These are phyloP conservation scores for Oceanodroma leucorhoa DNA, from an alignment of 2,797 vertebrate species.

Conservation along the genomic window DNA sequence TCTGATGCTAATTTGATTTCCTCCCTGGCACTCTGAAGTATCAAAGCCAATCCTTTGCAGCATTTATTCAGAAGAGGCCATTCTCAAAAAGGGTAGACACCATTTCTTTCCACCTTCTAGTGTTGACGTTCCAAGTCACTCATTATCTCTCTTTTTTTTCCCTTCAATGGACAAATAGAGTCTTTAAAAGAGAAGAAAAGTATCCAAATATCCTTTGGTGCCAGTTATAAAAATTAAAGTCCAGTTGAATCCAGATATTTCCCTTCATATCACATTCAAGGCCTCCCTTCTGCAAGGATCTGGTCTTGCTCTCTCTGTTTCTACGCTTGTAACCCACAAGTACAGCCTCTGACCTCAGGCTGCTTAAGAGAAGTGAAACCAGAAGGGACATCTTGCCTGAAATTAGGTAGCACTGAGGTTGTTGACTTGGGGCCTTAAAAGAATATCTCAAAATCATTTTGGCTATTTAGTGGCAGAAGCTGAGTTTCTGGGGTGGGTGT, in stretches of 20 bases:
- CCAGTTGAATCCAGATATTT: neutral
- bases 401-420: constrained; percentile 27
- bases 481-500: neutral
- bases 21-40: constrained; percentile 51
- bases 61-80: constrained; percentile 34
- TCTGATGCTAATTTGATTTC: constrained; percentile 52
- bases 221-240: neutral
- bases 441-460: constrained; percentile 21
- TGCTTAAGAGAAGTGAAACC: constrained; percentile 3
- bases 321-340: constrained; percentile 38
- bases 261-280: neutral
- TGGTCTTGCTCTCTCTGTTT: constrained; percentile 4
- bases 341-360: constrained; percentile 33
- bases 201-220: neutral
- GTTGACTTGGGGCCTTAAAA: neutral
- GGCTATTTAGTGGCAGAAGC: neutral
- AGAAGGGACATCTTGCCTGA: constrained; percentile 39
- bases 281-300: neutral
- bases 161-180: neutral
- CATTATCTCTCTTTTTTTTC: neutral
- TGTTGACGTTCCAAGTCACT: constrained; percentile 23
- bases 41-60: constrained; percentile 31
- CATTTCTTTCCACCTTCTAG: constrained; percentile 30
- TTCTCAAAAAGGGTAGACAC: constrained; percentile 36
- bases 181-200: constrained; percentile 6